Evolutionary conservation across 2,888 invertebrate genomes (phyloP), one percentile per base, ranked within the genome.

Genomic region (Drosophila cyrtoloma): DNA sequence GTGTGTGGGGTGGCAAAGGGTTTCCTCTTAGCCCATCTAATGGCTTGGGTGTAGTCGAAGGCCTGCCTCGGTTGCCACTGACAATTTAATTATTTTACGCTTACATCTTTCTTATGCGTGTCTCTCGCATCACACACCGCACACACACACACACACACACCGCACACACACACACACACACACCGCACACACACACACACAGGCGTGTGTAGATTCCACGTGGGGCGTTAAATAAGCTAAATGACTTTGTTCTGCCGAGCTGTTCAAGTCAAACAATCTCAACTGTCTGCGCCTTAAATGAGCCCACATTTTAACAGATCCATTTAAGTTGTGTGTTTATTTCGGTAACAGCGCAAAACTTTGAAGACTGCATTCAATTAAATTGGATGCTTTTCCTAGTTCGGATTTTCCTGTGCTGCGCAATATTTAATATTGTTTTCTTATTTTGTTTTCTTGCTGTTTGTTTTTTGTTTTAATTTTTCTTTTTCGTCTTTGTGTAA

Each of bases 81-180:
- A 86, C 86, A 89, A 84, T 86, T 86, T 86, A 89, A 86, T 86
- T 86, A 89, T 86, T 86, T 86, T 82, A 79, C 85, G 80, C 82
- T 74, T 74, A 72, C 85, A 77, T 86, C 84, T 84, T 72, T 73
- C 74, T 79, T 75, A 68, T 53, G 55, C 59, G 67, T 75, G 67
- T 75, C 53, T 33, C 33, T 35, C 50, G 52, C 65, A 59, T 44
- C 37, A 56, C 65, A 52, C 62, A 52, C 60, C 22, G 12, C n/a
- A 5, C 42, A 12, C 39, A n/a, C 22, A 53, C 52, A 19, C 56
- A 42, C 39, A n/a, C n/a, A 30, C 30, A 22, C 5, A 26, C n/a
- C n/a, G n/a, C 26, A 26, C 26, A 26, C 26, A 22, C 39, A 1
- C 32, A 55, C 64, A 51, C 61, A 52, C 59, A 16, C 35, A 35